phyloP scores from a whole-genome alignment of 2,113 vertebrate species.

The Acrocephalus kingi region DNA sequence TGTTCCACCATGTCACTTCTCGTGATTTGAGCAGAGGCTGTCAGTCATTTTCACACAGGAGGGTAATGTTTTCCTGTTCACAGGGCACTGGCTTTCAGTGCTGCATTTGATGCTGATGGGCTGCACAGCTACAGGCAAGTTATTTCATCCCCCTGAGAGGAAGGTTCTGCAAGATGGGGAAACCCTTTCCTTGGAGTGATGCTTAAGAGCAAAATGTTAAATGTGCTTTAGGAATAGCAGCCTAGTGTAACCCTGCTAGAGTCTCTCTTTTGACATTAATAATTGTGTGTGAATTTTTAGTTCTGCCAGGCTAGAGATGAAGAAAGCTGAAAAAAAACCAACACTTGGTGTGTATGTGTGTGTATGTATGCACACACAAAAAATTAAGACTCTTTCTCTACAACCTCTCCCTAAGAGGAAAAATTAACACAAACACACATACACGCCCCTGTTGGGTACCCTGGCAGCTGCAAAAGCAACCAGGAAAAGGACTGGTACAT shows the following conservation, averaged over 20 bases:
- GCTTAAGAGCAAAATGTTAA: background rate
- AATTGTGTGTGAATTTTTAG: rapidly evolving
- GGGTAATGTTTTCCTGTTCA: background rate
- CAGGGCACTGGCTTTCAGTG: background rate
- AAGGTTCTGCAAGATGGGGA: background rate
- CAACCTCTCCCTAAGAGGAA: background rate
- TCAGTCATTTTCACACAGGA: background rate
- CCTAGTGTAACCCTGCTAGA: background rate
- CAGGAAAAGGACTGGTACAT: background rate
- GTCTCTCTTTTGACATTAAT: background rate
- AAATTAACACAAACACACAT: background rate
- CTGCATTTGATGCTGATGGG: rapidly evolving
- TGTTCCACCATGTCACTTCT: background rate
- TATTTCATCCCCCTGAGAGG: rapidly evolving
- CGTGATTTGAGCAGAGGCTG: rapidly evolving
- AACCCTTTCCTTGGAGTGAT: background rate
- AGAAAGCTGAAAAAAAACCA: background rate
- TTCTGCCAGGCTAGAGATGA: background rate
- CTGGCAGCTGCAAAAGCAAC: background rate
- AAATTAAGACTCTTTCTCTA: background rate
- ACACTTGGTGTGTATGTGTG: no score
- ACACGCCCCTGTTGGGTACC: background rate
- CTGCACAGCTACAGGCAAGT: background rate
- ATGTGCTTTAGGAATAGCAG: background rate
- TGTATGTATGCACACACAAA: rapidly evolving